Evolutionary conservation across 2,797 vertebrate genomes (phyloP).

Genomic region (Gorsachius magnificus): DNA sequence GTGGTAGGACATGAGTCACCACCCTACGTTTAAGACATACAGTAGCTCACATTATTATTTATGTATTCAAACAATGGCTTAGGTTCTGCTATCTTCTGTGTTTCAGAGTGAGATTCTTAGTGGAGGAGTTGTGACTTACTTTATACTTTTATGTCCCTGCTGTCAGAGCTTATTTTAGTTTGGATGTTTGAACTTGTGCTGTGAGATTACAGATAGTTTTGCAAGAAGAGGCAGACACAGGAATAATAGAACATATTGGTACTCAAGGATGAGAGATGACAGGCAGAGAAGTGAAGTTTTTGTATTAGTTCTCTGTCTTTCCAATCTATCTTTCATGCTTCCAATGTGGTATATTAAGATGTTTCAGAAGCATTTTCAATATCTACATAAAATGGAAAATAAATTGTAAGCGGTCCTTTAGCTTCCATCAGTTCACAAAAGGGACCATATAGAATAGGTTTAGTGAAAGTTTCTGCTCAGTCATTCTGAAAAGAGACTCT

Average conservation of each 20-base stretch:
- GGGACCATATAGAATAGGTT: rapidly evolving
- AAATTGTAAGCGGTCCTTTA: neutral
- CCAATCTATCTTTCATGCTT: neutral
- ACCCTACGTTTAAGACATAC: neutral
- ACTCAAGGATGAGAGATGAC: neutral
- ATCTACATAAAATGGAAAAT: neutral
- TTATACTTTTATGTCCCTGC: neutral
- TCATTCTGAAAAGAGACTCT: neutral
- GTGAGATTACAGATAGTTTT: neutral
- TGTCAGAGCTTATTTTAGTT: neutral
- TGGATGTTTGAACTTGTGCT: neutral
- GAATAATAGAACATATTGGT: neutral
- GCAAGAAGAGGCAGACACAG: neutral
- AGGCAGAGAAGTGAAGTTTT: neutral
- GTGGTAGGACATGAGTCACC: neutral
- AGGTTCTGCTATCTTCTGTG: neutral
- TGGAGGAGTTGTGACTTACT: neutral
- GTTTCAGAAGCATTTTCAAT: neutral
- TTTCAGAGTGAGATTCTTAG: neutral
- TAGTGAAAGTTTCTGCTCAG: neutral
- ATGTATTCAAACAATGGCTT: neutral
- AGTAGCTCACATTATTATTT: neutral
- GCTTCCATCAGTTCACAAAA: neutral
- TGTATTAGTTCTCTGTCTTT: neutral
- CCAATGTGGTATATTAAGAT: neutral